Evolutionary conservation across 2,888 invertebrate species (phyloP).

Genomic region (Orgyia antiqua): DNA sequence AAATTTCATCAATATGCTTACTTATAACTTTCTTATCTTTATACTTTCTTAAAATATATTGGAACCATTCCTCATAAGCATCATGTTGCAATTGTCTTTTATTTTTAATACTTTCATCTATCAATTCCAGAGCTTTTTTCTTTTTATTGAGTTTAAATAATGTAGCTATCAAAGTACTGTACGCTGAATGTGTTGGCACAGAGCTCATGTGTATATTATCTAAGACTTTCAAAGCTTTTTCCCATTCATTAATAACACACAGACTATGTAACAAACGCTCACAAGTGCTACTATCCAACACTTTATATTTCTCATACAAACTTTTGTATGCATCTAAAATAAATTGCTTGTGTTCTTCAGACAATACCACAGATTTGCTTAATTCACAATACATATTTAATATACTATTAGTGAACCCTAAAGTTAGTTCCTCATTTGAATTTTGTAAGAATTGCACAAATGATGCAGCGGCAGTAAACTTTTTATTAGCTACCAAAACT

Average conservation of each 20-base stretch:
- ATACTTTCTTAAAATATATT: slow-evolving; percentile 58
- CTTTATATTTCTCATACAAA: slow-evolving; percentile 71
- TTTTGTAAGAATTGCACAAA: slow-evolving; percentile 77
- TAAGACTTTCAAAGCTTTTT: slow-evolving; percentile 77
- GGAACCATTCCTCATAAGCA: slow-evolving; percentile 75
- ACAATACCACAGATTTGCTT: slow-evolving; percentile 39
- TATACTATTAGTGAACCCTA: slow-evolving; percentile 78
- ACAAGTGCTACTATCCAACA: slow-evolving; percentile 79
- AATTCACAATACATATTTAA: slow-evolving; percentile 72
- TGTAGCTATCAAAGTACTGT: slow-evolving; percentile 74
- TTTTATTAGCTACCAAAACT: slow-evolving; percentile 55
- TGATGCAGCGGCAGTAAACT: slow-evolving; percentile 71
- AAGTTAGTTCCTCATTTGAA: slow-evolving; percentile 66
- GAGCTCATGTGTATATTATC: slow-evolving; percentile 74
- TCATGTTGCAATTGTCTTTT: slow-evolving; percentile 58
- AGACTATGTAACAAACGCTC: slow-evolving; percentile 80
- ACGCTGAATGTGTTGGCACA: slow-evolving; percentile 63
- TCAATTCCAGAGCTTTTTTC: slow-evolving; percentile 78
- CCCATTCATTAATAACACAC: slow-evolving; percentile 81
- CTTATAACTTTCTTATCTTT: slow-evolving; percentile 46
- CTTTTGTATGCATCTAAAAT: slow-evolving; percentile 71
- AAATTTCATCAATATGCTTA: slow-evolving; percentile 75
- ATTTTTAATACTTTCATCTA: slow-evolving; percentile 73
- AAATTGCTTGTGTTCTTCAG: slow-evolving; percentile 65
- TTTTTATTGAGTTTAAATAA: slow-evolving; percentile 79